Evolutionary conservation across 2,888 invertebrate genomes (phyloP), one percentile per base, ranked within the genome.

Genomic region (Hermaeophaga mercurialis): DNA sequence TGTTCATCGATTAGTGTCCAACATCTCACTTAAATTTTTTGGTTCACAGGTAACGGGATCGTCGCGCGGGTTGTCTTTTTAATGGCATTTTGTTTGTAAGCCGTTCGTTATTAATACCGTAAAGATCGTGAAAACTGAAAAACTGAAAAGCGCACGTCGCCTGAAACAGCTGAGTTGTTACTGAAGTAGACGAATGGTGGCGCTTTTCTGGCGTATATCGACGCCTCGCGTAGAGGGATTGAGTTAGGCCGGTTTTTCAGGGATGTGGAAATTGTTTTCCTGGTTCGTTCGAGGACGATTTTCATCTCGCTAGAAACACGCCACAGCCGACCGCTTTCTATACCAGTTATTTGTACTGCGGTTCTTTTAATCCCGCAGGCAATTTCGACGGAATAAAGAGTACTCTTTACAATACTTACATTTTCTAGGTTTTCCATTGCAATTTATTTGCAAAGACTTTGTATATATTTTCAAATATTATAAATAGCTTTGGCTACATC

Each of bases 111-210:
- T 53, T 57, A 58, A 52, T 47, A 57, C 58, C 58, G 58, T 59
- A 45, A 58, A 53, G 56, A 56, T 50, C 48, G 49, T 47, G 47
- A 19, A 28, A 41, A 24, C 65, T 52, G 43, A 43, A 43, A 43
- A 43, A 33, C 50, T 24, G 36, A 28, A 26, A 65, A 63, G 66
- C 66, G 64, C 70, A 67, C 68, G 69, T 39, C 64, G 69, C 65
- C 66, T 65, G 63, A 61, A 67, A 71, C 70, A 68, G 71, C 70
- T 71, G 70, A 67, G 63, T 58, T 68, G 68, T 70, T 71, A 73
- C 73, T 72, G 65, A 71, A 66, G 68, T 70, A 66, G 67, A 67
- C 74, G 72, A 69, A 34, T 63, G 66, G 70, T 73, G 71, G 72
- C 75, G 70, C 74, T 74, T 60, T 47, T 31, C 50, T 22, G 22